Conservation (phyloP, 1,140 invertebrate genomes). For the Andricus grossulariae region DNA sequence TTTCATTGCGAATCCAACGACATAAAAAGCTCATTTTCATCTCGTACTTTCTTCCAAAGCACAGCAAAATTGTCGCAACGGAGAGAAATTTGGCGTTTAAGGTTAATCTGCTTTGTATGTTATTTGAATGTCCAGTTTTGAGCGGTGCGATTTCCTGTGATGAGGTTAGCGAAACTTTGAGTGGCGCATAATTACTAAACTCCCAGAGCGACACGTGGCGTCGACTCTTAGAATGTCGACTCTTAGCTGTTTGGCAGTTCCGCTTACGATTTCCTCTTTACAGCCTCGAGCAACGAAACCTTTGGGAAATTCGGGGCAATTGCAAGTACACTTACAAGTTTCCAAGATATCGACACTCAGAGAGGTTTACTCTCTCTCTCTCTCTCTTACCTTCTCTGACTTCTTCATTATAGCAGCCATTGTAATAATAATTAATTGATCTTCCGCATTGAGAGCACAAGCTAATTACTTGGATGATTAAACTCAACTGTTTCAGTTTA, state of each 20-base stretch:
- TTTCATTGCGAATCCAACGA: no score
- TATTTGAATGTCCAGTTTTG: neutral
- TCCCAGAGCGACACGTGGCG: slow-evolving; percentile 4
- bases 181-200: neutral
- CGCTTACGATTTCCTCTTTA: slow-evolving; percentile 19
- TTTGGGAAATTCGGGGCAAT: slow-evolving; percentile 16
- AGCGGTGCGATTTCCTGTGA: neutral
- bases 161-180: neutral
- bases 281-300: neutral
- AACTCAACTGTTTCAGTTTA: neutral
- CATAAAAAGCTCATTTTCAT: no score
- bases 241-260: slow-evolving; percentile 23
- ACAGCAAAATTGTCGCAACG: no score
- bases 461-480: neutral
- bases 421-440: slow-evolving; percentile 4
- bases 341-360: no score
- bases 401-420: neutral
- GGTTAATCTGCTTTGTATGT: no score
- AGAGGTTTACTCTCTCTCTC: neutral
- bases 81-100: no score
- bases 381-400: neutral
- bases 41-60: no score
- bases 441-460: neutral
- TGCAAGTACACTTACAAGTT: slow-evolving; percentile 5
- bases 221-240: neutral